These are phyloP conservation scores for Accipiter virgatus DNA, from an alignment of 2,113 vertebrate species.

Conservation along the genomic window DNA sequence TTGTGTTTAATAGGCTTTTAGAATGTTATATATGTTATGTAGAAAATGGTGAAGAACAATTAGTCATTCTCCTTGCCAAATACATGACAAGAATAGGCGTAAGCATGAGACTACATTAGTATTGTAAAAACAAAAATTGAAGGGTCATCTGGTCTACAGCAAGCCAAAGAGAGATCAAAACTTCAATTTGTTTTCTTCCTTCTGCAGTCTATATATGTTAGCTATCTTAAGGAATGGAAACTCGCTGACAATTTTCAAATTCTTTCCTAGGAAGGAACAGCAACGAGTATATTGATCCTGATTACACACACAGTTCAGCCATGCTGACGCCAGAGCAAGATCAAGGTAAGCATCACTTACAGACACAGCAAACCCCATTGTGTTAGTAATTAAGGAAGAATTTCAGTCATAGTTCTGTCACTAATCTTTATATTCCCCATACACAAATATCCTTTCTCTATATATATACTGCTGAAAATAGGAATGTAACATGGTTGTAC, in stretches of 20 bases:
- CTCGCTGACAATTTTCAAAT: background rate
- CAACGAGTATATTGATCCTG: accelerated
- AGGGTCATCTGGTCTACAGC: background rate
- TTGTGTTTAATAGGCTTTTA: background rate
- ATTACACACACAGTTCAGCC: background rate
- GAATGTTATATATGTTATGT: background rate
- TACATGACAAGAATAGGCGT: accelerated
- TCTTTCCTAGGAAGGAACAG: background rate
- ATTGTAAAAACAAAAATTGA: background rate
- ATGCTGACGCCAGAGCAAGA: background rate
- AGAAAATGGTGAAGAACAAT: background rate
- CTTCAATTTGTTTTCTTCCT: background rate
- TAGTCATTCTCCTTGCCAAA: background rate
- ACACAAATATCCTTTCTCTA: background rate
- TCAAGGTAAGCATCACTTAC: background rate
- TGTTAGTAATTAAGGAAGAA: background rate
- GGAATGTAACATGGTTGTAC: background rate
- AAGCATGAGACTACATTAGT: background rate
- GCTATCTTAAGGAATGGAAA: background rate
- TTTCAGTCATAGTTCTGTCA: background rate
- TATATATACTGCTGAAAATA: background rate
- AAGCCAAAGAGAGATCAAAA: background rate
- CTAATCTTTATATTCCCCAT: background rate
- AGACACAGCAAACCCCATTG: background rate
- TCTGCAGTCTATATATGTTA: background rate